Percentiles rank a stretch among this genome's conserved stretches.
phyloP scores from a whole-genome alignment of 2,888 invertebrate genomes.

The Luffia ferchaultella region DNA sequence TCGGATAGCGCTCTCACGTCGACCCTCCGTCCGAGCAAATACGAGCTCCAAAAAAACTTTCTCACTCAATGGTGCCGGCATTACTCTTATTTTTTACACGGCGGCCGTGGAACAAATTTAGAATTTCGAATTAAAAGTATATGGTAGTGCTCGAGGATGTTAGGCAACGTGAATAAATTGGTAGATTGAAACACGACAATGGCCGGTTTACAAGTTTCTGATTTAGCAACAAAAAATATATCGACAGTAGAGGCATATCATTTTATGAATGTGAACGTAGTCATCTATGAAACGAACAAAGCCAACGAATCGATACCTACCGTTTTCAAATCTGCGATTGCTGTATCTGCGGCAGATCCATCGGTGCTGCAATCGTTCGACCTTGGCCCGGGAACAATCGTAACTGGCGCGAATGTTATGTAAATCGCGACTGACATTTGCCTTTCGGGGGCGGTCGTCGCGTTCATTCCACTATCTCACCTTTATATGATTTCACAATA shows the following conservation, averaged over 20 bases:
- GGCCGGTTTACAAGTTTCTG: too few relatives aligned
- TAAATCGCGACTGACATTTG: constrained; percentile 53
- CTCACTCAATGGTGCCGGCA: constrained; percentile 11
- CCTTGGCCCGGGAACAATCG: constrained; percentile 32
- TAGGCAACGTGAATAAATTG: not conserved
- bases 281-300: too few relatives aligned
- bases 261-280: too few relatives aligned
- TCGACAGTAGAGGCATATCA: too few relatives aligned
- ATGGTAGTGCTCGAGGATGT: not conserved
- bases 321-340: too few relatives aligned
- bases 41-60: constrained; percentile 11
- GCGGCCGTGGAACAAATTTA: not conserved
- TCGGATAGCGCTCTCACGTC: constrained; percentile 13
- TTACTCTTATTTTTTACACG: constrained; percentile 6
- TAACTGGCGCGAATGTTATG: constrained; percentile 30
- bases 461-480: constrained; percentile 32
- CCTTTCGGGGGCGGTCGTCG: constrained; percentile 32
- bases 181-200: too few relatives aligned
- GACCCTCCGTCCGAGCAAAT: constrained; percentile 1
- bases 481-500: constrained; percentile 28
- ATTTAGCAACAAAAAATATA: too few relatives aligned
- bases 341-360: not conserved
- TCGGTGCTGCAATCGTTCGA: constrained; percentile 13
- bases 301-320: too few relatives aligned
- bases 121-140: not conserved